Conservation (phyloP, 2,888 invertebrate genomes). For the Aleiodes testaceus region DNA sequence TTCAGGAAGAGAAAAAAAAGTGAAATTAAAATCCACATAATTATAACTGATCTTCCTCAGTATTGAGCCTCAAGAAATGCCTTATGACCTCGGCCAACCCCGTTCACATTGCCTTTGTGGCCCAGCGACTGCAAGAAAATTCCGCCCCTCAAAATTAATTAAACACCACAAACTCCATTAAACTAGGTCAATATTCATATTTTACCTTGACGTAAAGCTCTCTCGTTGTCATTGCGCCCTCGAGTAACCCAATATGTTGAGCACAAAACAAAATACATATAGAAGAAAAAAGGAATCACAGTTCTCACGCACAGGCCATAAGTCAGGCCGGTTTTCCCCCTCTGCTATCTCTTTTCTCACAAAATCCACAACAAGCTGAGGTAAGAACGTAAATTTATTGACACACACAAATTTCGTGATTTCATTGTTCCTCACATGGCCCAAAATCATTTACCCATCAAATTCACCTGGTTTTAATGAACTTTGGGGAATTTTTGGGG, state of each 20-base stretch:
- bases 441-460: no score
- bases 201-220: conserved; percentile 70
- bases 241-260: conserved; percentile 47
- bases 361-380: conserved; percentile 13
- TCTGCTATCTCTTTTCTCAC: conserved; percentile 1
- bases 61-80: no score
- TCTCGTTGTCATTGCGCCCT: conserved; percentile 66
- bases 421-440: conserved; percentile 6
- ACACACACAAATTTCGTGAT: not conserved
- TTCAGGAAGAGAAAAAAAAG: not conserved
- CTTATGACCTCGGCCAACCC: conserved; percentile 58
- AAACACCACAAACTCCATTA: not conserved
- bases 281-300: conserved; percentile 11
- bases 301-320: conserved; percentile 41
- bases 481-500: not conserved
- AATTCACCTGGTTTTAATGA: not conserved
- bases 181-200: conserved; percentile 31
- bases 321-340: conserved; percentile 23
- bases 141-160: not conserved
- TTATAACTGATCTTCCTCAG: no score
- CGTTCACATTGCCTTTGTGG: not conserved
- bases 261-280: conserved; percentile 37
- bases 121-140: not conserved
- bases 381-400: conserved; percentile 10
- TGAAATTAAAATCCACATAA: conserved; percentile 12